Base-by-base conservation (phyloP, 2,797 vertebrate genomes). In the Centropyge bicolor region DNA sequence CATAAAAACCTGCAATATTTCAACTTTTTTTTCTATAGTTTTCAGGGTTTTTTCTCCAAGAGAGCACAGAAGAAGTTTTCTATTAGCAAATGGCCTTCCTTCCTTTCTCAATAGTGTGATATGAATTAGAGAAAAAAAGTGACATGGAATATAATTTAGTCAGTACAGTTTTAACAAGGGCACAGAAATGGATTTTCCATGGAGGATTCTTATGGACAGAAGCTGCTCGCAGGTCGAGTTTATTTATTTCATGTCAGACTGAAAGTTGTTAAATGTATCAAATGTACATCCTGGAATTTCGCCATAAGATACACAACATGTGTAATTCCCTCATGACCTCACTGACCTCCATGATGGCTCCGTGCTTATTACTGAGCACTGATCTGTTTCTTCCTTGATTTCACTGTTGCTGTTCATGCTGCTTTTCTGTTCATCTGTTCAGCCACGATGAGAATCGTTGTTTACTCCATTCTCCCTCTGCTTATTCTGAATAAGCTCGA, bases 161-260 rank as follows among this genome's bases (percentile, higher is more conserved):
- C 2, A 31, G 27, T 31, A 31, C 2, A 31, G 27, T 31, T 31
- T 31, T 31, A 31, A 4, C 27, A 31, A 31, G 27, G 27, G 4
- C 27, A 31, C 27, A 31, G 27, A 31, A 31, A 31, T n/a, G n/a
- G n/a, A n/a, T n/a, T n/a, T n/a, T n/a, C 27, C 27, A 31, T 31
- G 27, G 27, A n/a, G n/a, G n/a, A n/a, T 4, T 4, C 27, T 31
- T 31, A 31, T 31, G 27, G 27, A 31, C 27, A 4, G 4, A 31
- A 31, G 27, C n/a, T 59, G 57, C n/a, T 55, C 52, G 56, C 12
- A 68, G 24, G 8, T 81, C 36, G 35, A 17, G 14, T 70, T 60
- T 40, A 59, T 46, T 35, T 31, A 62, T 51, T 35, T 5, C 16
- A 13, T 31, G 19, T 35, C n/a, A 6, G 60, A 16, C 20, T 65